Percentiles rank a stretch among this genome's conserved stretches.
These are phyloP conservation scores for Leptopilina syphax DNA, from an alignment of 2,888 invertebrate genomes.

Conservation along the genomic window DNA sequence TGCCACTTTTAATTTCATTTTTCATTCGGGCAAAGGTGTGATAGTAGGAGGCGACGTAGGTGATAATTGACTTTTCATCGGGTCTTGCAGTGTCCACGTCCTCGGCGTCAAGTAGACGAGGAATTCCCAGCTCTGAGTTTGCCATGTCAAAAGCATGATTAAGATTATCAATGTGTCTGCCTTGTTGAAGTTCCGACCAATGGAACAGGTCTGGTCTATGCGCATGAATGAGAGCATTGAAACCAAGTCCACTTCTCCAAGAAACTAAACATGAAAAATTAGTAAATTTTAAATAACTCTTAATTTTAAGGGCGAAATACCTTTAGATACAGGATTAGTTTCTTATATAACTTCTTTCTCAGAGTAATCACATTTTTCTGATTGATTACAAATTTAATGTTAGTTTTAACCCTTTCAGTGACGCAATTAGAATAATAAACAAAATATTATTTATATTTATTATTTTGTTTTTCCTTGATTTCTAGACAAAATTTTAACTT, in stretches of 20 bases:
- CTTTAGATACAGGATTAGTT: too few species aligned
- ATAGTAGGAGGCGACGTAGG: constrained; percentile 99
- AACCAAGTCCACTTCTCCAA: constrained; percentile 97
- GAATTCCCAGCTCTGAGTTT: constrained; percentile 94
- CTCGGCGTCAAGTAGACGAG: constrained; percentile 95
- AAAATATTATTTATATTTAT: too few species aligned
- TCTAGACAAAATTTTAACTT: too few species aligned
- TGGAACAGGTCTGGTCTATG: constrained; percentile 97
- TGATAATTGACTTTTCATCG: constrained; percentile 99
- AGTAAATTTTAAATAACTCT: neutral
- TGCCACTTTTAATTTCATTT: constrained; percentile 98
- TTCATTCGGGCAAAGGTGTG: constrained; percentile 99
- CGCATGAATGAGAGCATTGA: constrained; percentile 98
- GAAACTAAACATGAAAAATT: constrained; percentile 79
- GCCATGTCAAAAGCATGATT: constrained; percentile 99
- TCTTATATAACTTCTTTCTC: too few species aligned
- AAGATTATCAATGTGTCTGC: constrained; percentile 94
- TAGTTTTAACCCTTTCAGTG: too few species aligned
- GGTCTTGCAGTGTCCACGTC: constrained; percentile 96
- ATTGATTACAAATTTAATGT: too few species aligned
- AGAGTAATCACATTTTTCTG: too few species aligned
- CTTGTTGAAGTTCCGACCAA: constrained; percentile 87
- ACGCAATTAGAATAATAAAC: too few species aligned
- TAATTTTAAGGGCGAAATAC: neutral
- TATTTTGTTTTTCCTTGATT: too few species aligned